Base-by-base conservation (phyloP, 2,797 vertebrate species). In the Amblyopsis hoosieri region DNA sequence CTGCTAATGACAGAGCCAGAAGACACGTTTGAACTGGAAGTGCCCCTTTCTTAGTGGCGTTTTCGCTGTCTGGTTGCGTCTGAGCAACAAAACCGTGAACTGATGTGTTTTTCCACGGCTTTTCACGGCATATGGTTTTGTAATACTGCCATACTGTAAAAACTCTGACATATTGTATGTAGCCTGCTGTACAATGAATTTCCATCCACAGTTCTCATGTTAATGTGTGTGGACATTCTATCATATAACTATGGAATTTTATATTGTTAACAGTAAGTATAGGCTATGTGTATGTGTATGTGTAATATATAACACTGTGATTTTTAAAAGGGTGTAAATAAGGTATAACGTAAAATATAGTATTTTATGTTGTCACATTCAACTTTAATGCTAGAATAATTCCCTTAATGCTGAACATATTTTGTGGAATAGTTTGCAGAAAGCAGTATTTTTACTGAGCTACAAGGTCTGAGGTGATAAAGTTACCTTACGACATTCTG, bases 1-100 rank as follows among this genome's bases (percentile, higher is more conserved):
- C 72, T 65, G 55, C 72, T 87, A 84, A 90, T 88, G 78, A 86
- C 79, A 81, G 80, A 67, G 71, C 68, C 75, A 80, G 69, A 45
- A 65, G 78, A 75, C 66, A 56, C 19, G 54, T 83, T 82, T 84
- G 71, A 80, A 75, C 71, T 80, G 58, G 63, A 71, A 75, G 69
- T 47, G 29, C 70, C 60, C 60, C 54, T 2, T 57, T 62, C 63
- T 83, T 33, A 56, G 51, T 60, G 63, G 48, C 62, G 59, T 60
- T 74, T 62, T 63, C n/a, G 47, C 33, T 47, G 17, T 45, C 15
- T 50, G 42, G 53, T 58, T 12, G 29, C 12, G 37, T 72, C 55
- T 49, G 53, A 67, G 33, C 60, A 64, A 55, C 47, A 9, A 63
- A 63, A 75, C 14, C 14, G 54, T 63, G 13, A n/a, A 54, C 1